Conservation (phyloP, 2,888 invertebrate genomes). For the Netelia melanura region DNA sequence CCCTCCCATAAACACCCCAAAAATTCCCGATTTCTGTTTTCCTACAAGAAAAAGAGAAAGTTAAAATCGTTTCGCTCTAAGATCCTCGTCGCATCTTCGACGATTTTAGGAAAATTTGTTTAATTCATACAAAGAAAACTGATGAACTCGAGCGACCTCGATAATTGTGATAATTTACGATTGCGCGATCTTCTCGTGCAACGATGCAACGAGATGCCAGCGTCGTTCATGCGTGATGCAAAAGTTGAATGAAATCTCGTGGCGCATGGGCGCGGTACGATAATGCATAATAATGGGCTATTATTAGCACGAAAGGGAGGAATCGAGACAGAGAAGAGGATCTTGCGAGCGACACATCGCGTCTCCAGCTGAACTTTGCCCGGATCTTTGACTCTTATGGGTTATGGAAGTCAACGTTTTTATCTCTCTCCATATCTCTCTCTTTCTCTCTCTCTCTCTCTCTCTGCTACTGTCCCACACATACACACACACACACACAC, state of each 20-base stretch:
- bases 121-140: too few relatives aligned
- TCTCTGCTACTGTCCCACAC: not conserved
- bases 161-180: too few relatives aligned
- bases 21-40: not conserved
- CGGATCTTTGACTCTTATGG: constrained; percentile 66
- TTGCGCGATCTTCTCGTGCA: too few relatives aligned
- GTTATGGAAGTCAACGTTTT: constrained; percentile 57
- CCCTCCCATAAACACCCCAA: not conserved
- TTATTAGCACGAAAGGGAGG: constrained; percentile 62
- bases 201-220: too few relatives aligned
- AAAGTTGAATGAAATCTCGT: constrained; percentile 59
- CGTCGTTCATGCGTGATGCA: not conserved
- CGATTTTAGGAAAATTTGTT: too few relatives aligned
- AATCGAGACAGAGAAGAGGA: constrained; percentile 18
- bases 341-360: constrained; percentile 52
- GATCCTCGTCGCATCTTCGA: too few relatives aligned
- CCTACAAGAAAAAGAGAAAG: too few relatives aligned
- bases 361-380: constrained; percentile 65
- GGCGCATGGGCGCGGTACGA: constrained; percentile 41
- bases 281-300: constrained; percentile 64
- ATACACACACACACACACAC: not conserved
- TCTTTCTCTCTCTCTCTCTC: not conserved
- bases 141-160: too few relatives aligned
- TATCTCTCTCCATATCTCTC: constrained; percentile 22
- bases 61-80: too few relatives aligned